These are phyloP conservation scores for Vipera ursinii DNA, from an alignment of 2,797 vertebrate genomes.

Conservation along the genomic window DNA sequence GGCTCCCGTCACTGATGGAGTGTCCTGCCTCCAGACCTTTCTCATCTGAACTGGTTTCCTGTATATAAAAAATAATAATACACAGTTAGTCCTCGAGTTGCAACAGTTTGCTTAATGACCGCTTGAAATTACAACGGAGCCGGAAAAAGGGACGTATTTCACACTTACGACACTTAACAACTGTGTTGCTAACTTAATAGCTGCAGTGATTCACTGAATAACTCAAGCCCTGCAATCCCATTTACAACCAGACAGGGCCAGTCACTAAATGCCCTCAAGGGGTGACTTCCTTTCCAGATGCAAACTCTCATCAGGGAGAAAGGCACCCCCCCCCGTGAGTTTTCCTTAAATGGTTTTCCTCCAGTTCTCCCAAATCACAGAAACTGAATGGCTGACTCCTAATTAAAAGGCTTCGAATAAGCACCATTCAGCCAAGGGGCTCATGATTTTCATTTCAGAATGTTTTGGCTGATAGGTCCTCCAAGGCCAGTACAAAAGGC, in stretches of 20 bases:
- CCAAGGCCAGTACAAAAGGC: neutral
- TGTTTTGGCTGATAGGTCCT: neutral
- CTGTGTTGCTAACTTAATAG: too few species aligned
- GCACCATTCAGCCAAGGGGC: neutral
- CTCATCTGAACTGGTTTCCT: slow-evolving; percentile 20
- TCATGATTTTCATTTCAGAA: neutral
- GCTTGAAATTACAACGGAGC: neutral
- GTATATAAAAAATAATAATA: neutral
- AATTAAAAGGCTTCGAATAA: too few species aligned
- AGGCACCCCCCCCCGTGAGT: too few species aligned
- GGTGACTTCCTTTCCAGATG: too few species aligned
- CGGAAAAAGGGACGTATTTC: neutral
- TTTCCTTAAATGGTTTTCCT: too few species aligned
- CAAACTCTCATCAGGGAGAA: too few species aligned
- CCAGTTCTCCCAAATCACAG: too few species aligned
- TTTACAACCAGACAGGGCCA: too few species aligned
- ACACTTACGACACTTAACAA: neutral
- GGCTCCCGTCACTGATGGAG: neutral
- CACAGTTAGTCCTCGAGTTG: neutral
- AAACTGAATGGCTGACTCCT: too few species aligned
- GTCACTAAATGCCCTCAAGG: neutral
- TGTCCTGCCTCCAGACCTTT: slow-evolving; percentile 44
- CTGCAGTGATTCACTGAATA: too few species aligned
- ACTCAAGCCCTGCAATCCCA: too few species aligned
- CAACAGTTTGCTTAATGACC: neutral